Conservation (phyloP, 2,113 vertebrate species). For the Calidris pugnax region DNA sequence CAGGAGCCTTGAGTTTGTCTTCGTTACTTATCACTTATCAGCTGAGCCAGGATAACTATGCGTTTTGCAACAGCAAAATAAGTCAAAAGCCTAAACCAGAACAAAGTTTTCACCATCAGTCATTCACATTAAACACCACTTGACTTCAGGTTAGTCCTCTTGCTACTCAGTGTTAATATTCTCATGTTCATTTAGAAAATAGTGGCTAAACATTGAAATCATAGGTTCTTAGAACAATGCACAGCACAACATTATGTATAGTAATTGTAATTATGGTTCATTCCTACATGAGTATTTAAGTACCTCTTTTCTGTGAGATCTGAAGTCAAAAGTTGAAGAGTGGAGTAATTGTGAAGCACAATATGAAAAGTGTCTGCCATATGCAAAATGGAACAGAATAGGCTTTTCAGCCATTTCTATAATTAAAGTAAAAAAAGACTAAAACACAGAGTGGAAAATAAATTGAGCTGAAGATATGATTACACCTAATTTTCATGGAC, state of each 20-base stretch:
- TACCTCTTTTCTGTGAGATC: not conserved
- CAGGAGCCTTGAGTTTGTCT: not conserved
- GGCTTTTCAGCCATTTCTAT: not conserved
- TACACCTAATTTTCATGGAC: not conserved
- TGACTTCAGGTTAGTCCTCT: not conserved
- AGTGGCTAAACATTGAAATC: not conserved
- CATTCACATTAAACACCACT: not conserved
- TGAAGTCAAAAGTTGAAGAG: not conserved
- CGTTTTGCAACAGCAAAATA: not conserved
- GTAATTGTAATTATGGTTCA: not conserved
- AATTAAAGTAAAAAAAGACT: slow-evolving; percentile 12
- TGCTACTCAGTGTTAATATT: not conserved
- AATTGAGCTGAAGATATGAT: not conserved
- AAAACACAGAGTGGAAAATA: slow-evolving; percentile 11
- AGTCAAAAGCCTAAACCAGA: not conserved
- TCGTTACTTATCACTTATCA: not conserved
- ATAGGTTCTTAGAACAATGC: not conserved
- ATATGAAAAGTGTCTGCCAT: not conserved
- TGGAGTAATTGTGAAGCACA: not conserved
- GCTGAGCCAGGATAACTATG: not conserved
- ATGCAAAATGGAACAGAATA: not conserved
- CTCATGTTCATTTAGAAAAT: not conserved
- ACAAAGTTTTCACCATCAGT: not conserved
- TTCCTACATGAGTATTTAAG: not conserved
- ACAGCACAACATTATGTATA: too few species aligned